Evolutionary conservation across 2,888 invertebrate species (phyloP), one percentile per base, ranked within the genome.

Genomic region (Muscina levida): DNA sequence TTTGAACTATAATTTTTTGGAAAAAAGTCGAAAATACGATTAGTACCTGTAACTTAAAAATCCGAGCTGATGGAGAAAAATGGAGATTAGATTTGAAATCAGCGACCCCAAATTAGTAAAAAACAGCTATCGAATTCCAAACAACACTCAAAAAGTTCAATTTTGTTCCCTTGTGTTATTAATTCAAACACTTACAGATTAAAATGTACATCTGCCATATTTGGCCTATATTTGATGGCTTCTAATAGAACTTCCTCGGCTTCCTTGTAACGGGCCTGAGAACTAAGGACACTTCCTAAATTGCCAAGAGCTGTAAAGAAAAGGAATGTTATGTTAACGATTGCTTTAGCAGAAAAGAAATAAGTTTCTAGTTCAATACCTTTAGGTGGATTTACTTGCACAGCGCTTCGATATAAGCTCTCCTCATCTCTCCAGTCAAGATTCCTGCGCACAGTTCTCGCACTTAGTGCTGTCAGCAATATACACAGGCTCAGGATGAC

Each of bases 191-290:
- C 98, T 97, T 92, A 98, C 98, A 98, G 93, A 92, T 99, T 99
- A 91, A 98, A 99, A 92, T 98, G 98, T 80, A 98, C 98, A 91
- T 99, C 99, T 78, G 98, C 98, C 98, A 98, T 98, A 92, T 98
- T 98, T 86, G 96, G 95, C 89, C 98, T 93, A 92, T 95, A 94
- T 86, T 94, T 93, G 84, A 99, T 94, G 78, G 99, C 98, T 91
- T 94, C 95, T 89, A 95, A 93, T 91, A 97, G 97, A 71, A 97
- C 97, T 88, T 93, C 93, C 92, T 98, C 97, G 70, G 98, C 99
- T 91, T 98, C 97, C 84, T 93, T 93, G 76, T 94, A 93, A 86
- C 96, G 93, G 57, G 97, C 97, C 91, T 97, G 96, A 72, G 95
- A 94, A 90, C 97, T 98, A 87, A 98, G 93, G 87, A 98, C 96